These are phyloP conservation scores for Bufo bufo DNA, from an alignment of 2,113 vertebrate genomes.

Conservation along the genomic window DNA sequence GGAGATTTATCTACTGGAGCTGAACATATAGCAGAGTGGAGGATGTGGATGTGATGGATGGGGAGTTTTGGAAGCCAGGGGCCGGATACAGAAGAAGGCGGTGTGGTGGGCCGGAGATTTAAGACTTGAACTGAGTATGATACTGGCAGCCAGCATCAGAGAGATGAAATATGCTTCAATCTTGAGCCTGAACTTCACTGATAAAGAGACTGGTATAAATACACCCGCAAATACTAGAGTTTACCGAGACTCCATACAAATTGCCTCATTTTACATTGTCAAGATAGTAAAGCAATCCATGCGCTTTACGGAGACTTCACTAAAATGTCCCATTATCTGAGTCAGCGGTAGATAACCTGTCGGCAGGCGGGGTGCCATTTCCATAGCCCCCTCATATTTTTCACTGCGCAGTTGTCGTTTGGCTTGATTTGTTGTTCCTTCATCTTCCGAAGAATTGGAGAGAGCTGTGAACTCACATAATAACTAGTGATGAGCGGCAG, in stretches of 20 bases:
- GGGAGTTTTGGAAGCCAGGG: not conserved
- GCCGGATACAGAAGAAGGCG: not conserved
- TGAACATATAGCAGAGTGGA: not conserved
- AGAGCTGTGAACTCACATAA: too few relatives aligned
- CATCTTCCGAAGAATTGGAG: not conserved
- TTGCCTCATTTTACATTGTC: slow-evolving; percentile 24
- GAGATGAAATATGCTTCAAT: not conserved
- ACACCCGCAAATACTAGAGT: not conserved
- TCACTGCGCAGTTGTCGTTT: not conserved
- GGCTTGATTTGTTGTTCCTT: not conserved
- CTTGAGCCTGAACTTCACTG: not conserved
- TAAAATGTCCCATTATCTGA: not conserved
- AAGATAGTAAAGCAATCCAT: slow-evolving; percentile 6
- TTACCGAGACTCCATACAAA: slow-evolving; percentile 7
- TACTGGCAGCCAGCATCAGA: not conserved
- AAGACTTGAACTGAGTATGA: not conserved
- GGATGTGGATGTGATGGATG: not conserved
- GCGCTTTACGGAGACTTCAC: not conserved
- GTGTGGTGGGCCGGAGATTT: not conserved
- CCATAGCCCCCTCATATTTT: not conserved
- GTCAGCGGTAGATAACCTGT: not conserved
- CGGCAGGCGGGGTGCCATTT: not conserved
- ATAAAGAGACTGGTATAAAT: slow-evolving; percentile 28
- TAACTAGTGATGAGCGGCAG: too few relatives aligned
- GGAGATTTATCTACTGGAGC: slow-evolving; percentile 22